Evolutionary conservation across 1,140 invertebrate genomes (phyloP).

Genomic region (Oryzaephilus surinamensis): DNA sequence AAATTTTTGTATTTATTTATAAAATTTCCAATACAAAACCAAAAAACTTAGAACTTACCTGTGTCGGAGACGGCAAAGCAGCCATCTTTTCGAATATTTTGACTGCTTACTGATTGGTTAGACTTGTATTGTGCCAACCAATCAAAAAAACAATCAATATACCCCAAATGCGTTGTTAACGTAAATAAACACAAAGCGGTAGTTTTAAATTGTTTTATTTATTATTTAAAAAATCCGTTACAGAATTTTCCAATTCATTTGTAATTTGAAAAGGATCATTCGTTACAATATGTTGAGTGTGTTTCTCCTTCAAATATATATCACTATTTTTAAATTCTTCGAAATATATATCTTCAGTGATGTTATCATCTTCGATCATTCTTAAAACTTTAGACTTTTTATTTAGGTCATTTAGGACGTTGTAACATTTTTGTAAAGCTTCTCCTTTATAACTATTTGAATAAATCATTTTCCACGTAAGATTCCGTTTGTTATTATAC

Average conservation of each 20-base stretch:
- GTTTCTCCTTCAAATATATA: slow-evolving; percentile 22
- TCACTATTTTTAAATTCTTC: slow-evolving; percentile 24
- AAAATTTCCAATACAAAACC: slow-evolving; percentile 3
- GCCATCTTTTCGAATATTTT: slow-evolving; percentile 48
- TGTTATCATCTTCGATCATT: slow-evolving; percentile 24
- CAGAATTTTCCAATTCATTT: slow-evolving; percentile 8
- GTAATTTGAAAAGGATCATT: slow-evolving; percentile 19
- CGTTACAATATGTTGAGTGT: slow-evolving; percentile 14
- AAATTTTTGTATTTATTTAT: slow-evolving; percentile 24
- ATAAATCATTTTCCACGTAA: slow-evolving; percentile 24
- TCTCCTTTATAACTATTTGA: slow-evolving; percentile 10
- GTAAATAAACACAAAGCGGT: too few relatives aligned
- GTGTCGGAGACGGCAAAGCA: slow-evolving; percentile 57
- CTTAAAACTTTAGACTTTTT: slow-evolving; percentile 25
- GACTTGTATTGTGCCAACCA: slow-evolving; percentile 19
- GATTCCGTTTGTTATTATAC: slow-evolving; percentile 20
- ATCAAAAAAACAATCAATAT: slow-evolving; percentile 34
- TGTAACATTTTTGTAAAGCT: slow-evolving; percentile 18
- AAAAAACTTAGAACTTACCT: slow-evolving; percentile 38
- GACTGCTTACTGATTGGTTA: slow-evolving; percentile 28
- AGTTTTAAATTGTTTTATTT: too few relatives aligned
- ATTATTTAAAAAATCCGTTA: slow-evolving; percentile 5
- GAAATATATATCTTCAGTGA: slow-evolving; percentile 17
- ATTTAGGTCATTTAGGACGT: slow-evolving; percentile 25
- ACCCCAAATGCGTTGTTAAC: too few relatives aligned